A percentile compares a stretch with the other conserved stretches of the same genome.
Evolutionary conservation across 1,140 invertebrate genomes (phyloP).

Genomic region (Hetaerina americana): DNA sequence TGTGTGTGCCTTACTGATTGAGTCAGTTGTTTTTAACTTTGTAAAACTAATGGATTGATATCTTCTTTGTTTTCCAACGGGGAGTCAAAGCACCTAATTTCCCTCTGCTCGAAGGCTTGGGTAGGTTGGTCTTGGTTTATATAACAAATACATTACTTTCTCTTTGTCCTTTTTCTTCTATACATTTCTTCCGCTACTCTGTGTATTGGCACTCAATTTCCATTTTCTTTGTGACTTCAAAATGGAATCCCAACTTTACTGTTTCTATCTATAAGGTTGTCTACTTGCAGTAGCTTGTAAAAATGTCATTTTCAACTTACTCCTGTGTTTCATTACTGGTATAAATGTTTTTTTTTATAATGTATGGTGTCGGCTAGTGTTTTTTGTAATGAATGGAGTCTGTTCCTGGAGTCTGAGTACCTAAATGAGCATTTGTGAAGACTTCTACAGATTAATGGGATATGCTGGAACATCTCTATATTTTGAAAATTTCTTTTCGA

Average conservation of each 20-base stretch:
- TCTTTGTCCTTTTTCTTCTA: slow-evolving; percentile 4
- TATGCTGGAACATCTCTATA: no score
- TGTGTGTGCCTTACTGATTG: no score
- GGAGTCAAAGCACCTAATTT: slow-evolving; percentile 56
- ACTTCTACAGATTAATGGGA: no score
- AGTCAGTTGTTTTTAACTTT: no score
- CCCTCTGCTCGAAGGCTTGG: slow-evolving; percentile 50
- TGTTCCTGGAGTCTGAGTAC: no score
- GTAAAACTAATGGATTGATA: slow-evolving; percentile 3
- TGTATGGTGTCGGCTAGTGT: no score
- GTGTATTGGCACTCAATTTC: slow-evolving; percentile 4
- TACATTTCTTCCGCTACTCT: not conserved
- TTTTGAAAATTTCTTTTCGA: no score
- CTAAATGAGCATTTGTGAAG: no score
- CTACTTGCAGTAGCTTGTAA: not conserved
- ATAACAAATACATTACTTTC: slow-evolving; percentile 4
- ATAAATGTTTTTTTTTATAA: no score
- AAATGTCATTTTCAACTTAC: no score
- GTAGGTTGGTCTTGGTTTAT: slow-evolving; percentile 37
- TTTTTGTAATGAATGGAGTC: no score
- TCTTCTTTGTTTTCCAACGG: slow-evolving; percentile 35
- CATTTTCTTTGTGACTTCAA: slow-evolving; percentile 3
- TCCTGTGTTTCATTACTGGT: no score
- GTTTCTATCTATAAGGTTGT: not conserved
- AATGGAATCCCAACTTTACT: not conserved